phyloP scores from a whole-genome alignment of 2,888 invertebrate species.

The Melinopterus prodromus region DNA sequence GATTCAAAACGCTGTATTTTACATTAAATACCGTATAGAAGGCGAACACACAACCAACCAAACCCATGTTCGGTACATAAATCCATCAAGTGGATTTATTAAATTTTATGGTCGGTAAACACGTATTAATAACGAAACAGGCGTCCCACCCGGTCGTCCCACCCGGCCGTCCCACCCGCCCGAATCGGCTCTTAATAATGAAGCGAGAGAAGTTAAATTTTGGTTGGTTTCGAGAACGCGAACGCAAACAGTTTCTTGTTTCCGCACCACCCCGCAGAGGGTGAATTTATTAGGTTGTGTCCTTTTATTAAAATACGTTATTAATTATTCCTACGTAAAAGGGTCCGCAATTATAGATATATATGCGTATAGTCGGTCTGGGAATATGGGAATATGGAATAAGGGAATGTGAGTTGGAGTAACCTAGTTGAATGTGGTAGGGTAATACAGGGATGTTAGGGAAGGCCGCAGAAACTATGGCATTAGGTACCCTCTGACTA shows the following conservation, averaged over 20 bases:
- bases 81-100: slow-evolving; percentile 4
- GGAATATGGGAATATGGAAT: neutral
- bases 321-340: neutral
- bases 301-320: neutral
- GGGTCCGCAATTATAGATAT: neutral
- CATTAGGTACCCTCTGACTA: neutral
- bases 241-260: neutral
- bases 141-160: neutral
- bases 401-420: neutral
- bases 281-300: slow-evolving; percentile 4
- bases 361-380: neutral
- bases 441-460: neutral
- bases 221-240: neutral
- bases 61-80: neutral
- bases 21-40: neutral
- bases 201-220: neutral
- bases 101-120: slow-evolving; percentile 4
- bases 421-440: neutral
- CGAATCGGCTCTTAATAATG: neutral
- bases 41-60: neutral
- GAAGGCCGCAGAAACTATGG: neutral
- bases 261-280: neutral
- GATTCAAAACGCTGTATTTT: neutral
- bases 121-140: neutral
- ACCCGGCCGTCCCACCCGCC: neutral